These are phyloP conservation scores for Heterotis niloticus DNA, from an alignment of 2,113 vertebrate genomes.

Conservation along the genomic window DNA sequence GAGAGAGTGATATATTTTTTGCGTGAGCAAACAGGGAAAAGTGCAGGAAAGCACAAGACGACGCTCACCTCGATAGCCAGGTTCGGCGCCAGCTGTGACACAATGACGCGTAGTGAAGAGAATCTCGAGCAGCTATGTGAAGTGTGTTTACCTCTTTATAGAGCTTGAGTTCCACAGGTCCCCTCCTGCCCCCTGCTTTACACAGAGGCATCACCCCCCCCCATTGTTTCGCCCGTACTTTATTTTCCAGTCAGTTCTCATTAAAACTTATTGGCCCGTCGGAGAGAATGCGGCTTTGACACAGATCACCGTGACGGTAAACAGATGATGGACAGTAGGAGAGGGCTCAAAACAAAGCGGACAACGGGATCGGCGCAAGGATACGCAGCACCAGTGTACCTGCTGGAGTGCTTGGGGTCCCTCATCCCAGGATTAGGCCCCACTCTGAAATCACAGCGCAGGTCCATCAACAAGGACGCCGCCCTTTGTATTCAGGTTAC, in stretches of 20 bases:
- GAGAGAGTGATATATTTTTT: neutral
- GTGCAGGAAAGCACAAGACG: neutral
- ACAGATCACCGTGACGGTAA: constrained; percentile 12
- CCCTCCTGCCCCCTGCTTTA: neutral
- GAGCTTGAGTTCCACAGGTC: neutral
- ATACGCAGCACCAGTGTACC: no score
- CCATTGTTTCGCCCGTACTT: neutral
- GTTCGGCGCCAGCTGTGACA: neutral
- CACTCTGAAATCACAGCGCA: no score
- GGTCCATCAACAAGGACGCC: no score
- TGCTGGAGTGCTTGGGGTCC: no score
- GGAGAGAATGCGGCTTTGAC: neutral
- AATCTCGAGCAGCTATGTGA: neutral
- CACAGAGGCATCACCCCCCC: neutral
- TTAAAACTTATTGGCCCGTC: neutral
- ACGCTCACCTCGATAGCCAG: no score
- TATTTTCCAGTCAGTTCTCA: neutral
- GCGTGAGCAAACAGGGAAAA: neutral
- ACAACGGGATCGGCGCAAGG: no score
- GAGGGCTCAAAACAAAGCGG: neutral
- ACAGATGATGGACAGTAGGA: neutral
- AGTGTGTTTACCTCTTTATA: neutral
- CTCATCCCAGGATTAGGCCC: no score
- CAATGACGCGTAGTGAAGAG: neutral
- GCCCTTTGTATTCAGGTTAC: no score